Conservation (phyloP, 2,888 invertebrate genomes). For the Scaptomyza parva region DNA sequence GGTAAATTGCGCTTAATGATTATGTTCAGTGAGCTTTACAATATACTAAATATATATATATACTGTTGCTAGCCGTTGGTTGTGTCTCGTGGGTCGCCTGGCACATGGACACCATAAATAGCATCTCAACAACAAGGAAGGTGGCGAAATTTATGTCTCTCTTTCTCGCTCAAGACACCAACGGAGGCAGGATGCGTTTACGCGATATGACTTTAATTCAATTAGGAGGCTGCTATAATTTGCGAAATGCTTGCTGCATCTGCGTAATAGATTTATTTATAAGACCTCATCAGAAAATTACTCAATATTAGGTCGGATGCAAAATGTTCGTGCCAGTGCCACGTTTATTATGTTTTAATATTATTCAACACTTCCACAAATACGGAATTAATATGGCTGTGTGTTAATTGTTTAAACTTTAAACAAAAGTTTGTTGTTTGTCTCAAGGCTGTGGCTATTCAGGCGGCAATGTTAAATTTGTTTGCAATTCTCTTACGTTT, state of each 20-base stretch:
- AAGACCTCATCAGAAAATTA: slow-evolving; percentile 61
- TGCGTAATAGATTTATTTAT: slow-evolving; percentile 69
- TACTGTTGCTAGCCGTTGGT: slow-evolving; percentile 37
- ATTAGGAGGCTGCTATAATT: slow-evolving; percentile 74
- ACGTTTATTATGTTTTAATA: slow-evolving; percentile 15
- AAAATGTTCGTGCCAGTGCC: slow-evolving; percentile 24
- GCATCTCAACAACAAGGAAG: slow-evolving; percentile 48
- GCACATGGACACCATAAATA: slow-evolving; percentile 62
- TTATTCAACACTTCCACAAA: slow-evolving; percentile 30
- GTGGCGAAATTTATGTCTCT: slow-evolving; percentile 71
- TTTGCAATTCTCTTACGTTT: slow-evolving; percentile 50
- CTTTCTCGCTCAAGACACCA: slow-evolving; percentile 32
- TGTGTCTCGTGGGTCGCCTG: slow-evolving; percentile 7
- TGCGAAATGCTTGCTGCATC: slow-evolving; percentile 42
- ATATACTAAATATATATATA: slow-evolving; percentile 48
- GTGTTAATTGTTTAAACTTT: slow-evolving; percentile 43
- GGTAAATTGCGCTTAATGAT: slow-evolving; percentile 81
- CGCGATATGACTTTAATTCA: slow-evolving; percentile 69
- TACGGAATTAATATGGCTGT: slow-evolving; percentile 32
- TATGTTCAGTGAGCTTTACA: slow-evolving; percentile 75
- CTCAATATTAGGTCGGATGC: slow-evolving; percentile 65
- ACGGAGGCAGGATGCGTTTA: slow-evolving; percentile 50
- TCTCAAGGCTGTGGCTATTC: slow-evolving; percentile 66
- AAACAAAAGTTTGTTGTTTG: slow-evolving; percentile 45
- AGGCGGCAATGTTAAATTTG: slow-evolving; percentile 70